Conservation (phyloP, 2,888 invertebrate genomes). For the Ecdyonurus torrentis region DNA sequence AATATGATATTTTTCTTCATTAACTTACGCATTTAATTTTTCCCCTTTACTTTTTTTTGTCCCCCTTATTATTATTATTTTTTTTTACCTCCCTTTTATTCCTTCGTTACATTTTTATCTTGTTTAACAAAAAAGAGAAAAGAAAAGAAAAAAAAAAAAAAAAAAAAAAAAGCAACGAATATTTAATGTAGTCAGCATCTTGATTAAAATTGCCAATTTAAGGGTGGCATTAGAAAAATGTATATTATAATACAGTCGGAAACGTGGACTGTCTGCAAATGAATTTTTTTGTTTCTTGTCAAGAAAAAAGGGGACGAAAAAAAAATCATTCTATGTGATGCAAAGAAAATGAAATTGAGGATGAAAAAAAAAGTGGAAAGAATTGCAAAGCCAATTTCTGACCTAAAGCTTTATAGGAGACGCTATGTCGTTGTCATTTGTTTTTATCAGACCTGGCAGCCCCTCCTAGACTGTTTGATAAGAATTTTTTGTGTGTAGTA, state of each 20-base stretch:
- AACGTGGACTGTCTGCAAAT: background rate
- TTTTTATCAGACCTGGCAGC: background rate
- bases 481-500: background rate
- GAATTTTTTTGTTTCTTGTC: background rate
- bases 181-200: background rate
- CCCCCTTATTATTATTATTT: too few relatives aligned
- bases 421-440: background rate
- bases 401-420: background rate
- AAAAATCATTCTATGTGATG: background rate
- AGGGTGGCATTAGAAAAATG: too few relatives aligned
- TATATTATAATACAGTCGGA: background rate
- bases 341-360: background rate
- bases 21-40: background rate
- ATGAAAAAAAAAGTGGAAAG: background rate
- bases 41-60: too few relatives aligned
- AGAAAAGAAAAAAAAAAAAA: background rate
- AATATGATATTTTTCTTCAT: background rate
- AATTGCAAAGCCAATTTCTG: background rate
- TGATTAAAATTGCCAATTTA: background rate
- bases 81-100: background rate
- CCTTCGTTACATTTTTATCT: background rate
- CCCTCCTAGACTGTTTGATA: background rate
- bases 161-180: background rate
- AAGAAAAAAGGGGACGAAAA: background rate
- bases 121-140: background rate